Base-by-base conservation (phyloP, 2,797 vertebrate species). In the Argyrosomus regius region DNA sequence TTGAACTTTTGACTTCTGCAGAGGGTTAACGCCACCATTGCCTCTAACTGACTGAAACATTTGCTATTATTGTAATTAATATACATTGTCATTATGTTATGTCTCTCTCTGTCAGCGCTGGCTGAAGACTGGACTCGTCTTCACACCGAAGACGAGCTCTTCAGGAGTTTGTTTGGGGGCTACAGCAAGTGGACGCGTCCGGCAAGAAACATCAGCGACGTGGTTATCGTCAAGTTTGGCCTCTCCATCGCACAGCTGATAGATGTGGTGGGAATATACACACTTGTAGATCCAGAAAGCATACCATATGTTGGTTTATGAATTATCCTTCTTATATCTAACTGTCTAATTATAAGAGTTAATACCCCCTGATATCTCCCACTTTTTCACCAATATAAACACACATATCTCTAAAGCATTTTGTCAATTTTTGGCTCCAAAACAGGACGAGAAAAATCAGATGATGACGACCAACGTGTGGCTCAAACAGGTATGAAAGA, bases 381-480 rank as follows among this genome's bases (percentile, higher is more conserved):
- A 35, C 35, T 35, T 7, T 31, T 6, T 31, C 1, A 31, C 31
- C 31, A 31, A 31, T 6, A 6, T 28, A 28, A 24, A 18, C 39
- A 13, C 43, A 8, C 52, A 26, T 2, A 20, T 12, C 10, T 14
- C 22, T 5, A 17, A 26, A 10, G 18, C 41, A n/a, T 14, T 35
- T 10, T 41, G 41, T 71, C 18, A 56, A 6, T 68, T 65, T 56
- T 35, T 63, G 31, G 6, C 13, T 56, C 24, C 26, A 49, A 66
- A 77, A 54, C 85, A 96, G 96, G 96, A 96, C 45, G 96, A 96
- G 77, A 96, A 96, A 88, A 96, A 96, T 80, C 96, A 96, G 81
- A 96, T 96, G 94, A 95, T 98, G 97, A 98, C 97, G 10, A 98
- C 96, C 5, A 98, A 98, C 0, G 97, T 98, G 28, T 98, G 97